Base-by-base conservation (phyloP, 2,797 vertebrate species). In the Enteromius mattozi region DNA sequence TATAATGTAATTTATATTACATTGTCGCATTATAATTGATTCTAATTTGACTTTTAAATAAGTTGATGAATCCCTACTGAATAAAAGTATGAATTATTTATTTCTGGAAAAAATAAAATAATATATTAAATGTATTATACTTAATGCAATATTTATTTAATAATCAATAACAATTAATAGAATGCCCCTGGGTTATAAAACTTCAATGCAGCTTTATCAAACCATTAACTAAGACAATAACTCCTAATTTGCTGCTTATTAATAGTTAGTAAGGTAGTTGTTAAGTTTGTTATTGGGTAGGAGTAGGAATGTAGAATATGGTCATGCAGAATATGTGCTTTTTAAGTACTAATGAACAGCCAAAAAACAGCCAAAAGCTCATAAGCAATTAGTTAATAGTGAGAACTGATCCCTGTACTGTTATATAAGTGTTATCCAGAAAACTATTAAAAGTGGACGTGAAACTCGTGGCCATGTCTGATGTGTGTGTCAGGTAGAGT, bases 401-500 rank as follows among this genome's bases (percentile, higher is more conserved):
- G 56, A 59, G 56, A 59, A 24, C 24, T 13, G 56, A n/a, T 59
- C 56, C 9, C 54, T 10, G 8, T 56, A 21, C 51, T 42, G 45
- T 45, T 56, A 56, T 10, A 42, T 42, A 56, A 56, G 7, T 10
- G 21, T 10, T 56, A 56, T 8, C 54, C 54, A 12, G 54, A 59
- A 24, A 12, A 59, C 56, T 24, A 59, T 59, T 65, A 17, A 33
- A 65, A 65, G 6, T 3, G 27, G 14, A 33, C 2, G 2, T 80
- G 47, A 80, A 13, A 24, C 56, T 61, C 40, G 16, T 27, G 45
- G n/a, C n/a, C 12, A 27, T 8, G 30, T 19, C 1, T 33, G 8
- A 49, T 51, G 51, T 82, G 40, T 85, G 35, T 40, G 68, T 76
- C 69, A 27, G 77, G 8, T 33, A 49, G 10, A 72, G 47, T 17